A percentile compares a stretch with the other conserved stretches of the same genome.
Evolutionary conservation across 2,888 invertebrate genomes (phyloP).

Genomic region (Hyposoter dolosus): DNA sequence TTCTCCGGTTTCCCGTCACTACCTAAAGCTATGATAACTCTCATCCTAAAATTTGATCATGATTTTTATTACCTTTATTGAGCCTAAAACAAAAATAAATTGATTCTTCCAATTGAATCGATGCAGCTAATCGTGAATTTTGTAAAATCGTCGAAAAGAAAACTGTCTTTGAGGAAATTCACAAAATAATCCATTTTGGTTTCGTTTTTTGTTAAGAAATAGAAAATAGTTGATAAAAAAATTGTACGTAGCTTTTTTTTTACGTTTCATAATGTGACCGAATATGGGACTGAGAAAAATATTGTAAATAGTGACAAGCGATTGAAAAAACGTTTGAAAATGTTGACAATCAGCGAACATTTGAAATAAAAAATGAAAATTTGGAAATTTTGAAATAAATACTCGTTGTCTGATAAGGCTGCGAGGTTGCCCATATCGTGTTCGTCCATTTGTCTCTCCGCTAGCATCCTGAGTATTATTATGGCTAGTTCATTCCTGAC

Average conservation of each 20-base stretch:
- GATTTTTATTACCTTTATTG: not conserved
- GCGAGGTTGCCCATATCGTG: slow-evolving; percentile 63
- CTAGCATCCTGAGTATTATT: slow-evolving; percentile 71
- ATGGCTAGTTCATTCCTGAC: slow-evolving; percentile 70
- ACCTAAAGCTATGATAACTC: slow-evolving; percentile 69
- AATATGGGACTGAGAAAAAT: not conserved
- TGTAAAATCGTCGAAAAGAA: no score
- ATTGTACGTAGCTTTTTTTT: not conserved
- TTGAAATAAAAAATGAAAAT: not conserved
- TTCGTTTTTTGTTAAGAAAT: not conserved
- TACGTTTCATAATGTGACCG: not conserved
- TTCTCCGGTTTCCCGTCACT: slow-evolving; percentile 65
- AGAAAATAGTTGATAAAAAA: not conserved
- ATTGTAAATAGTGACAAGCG: not conserved
- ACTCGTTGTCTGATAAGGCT: slow-evolving; percentile 72
- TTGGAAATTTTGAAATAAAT: slow-evolving; percentile 43
- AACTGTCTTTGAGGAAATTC: not conserved
- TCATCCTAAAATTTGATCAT: slow-evolving; percentile 69
- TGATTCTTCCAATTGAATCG: no score
- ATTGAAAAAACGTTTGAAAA: not conserved
- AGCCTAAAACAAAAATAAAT: not conserved
- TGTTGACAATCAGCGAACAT: not conserved
- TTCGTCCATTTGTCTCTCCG: slow-evolving; percentile 72
- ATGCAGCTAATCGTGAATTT: not conserved
- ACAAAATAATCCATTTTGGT: not conserved